These are phyloP conservation scores for Conus ventricosus DNA, from an alignment of 1,140 invertebrate species.

Conservation along the genomic window DNA sequence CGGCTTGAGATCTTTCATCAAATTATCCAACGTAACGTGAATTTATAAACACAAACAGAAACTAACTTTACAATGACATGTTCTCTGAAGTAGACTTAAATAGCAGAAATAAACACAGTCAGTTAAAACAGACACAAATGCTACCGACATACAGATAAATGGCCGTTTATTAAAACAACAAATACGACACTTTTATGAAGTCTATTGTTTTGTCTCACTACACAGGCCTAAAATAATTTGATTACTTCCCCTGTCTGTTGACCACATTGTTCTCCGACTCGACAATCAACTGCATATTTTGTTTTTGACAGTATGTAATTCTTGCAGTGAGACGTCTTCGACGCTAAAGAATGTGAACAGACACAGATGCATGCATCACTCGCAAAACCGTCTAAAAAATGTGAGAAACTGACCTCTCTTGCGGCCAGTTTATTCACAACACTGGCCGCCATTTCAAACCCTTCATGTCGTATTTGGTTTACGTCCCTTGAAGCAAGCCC, in stretches of 20 bases:
- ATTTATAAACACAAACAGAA: no score
- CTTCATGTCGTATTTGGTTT: conserved; percentile 14
- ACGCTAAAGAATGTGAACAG: not conserved
- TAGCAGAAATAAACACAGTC: no score
- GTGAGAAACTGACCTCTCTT: conserved; percentile 43
- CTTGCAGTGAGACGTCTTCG: not conserved
- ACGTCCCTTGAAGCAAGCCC: conserved; percentile 21
- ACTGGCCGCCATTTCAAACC: conserved; percentile 52
- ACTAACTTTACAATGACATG: no score
- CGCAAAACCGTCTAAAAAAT: not conserved
- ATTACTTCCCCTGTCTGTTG: conserved; percentile 15
- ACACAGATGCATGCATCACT: not conserved
- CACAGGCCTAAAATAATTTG: not conserved
- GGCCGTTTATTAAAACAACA: no score
- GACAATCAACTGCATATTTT: not conserved
- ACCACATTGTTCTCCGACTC: conserved; percentile 19
- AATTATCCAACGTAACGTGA: no score
- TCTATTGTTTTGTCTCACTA: no score
- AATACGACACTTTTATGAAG: no score
- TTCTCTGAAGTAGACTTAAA: no score
- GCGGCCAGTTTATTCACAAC: conserved; percentile 47
- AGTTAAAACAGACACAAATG: no score
- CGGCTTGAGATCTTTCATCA: no score
- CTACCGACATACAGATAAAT: no score
- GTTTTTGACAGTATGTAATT: not conserved